phyloP scores from a whole-genome alignment of 2,888 invertebrate genomes.

The Eupeodes luniger region DNA sequence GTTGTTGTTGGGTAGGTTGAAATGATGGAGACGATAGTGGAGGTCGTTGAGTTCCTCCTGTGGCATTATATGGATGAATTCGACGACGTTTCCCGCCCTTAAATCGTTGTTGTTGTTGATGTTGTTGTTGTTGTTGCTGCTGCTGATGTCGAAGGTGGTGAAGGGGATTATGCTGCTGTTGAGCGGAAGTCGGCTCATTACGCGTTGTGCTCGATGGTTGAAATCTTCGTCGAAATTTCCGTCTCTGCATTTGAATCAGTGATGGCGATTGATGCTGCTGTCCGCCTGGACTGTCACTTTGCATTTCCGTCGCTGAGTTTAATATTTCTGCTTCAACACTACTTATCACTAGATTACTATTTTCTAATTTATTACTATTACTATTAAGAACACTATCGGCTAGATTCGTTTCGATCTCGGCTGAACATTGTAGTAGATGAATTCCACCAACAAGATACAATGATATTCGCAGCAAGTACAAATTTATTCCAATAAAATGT shows the following conservation, averaged over 20 bases:
- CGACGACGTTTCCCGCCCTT: conserved; percentile 72
- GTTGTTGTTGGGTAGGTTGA: conserved; percentile 34
- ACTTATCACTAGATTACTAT: conserved; percentile 44
- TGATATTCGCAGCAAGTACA: conserved; percentile 71
- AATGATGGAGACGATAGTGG: conserved; percentile 28
- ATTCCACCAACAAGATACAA: conserved; percentile 77
- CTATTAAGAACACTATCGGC: conserved; percentile 67
- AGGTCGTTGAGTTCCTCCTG: conserved; percentile 33
- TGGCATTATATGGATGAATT: conserved; percentile 44
- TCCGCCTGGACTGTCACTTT: conserved; percentile 55
- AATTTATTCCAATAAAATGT: conserved; percentile 73
- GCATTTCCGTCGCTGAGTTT: conserved; percentile 42
- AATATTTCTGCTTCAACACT: conserved; percentile 20
- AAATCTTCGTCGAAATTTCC: conserved; percentile 68
- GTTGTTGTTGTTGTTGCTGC: conserved; percentile 16
- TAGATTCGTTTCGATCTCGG: conserved; percentile 51
- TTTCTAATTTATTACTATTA: conserved; percentile 59
- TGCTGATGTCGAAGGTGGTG: conserved; percentile 1
- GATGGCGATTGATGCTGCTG: background rate
- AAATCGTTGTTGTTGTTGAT: conserved; percentile 47
- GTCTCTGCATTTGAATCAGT: conserved; percentile 45
- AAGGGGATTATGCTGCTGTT: conserved; percentile 7
- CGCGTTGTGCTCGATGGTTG: conserved; percentile 44
- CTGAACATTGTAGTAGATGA: conserved; percentile 40
- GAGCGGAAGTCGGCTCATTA: conserved; percentile 2